phyloP scores from a whole-genome alignment of 2,888 invertebrate genomes.

The Spilarctia lutea region DNA sequence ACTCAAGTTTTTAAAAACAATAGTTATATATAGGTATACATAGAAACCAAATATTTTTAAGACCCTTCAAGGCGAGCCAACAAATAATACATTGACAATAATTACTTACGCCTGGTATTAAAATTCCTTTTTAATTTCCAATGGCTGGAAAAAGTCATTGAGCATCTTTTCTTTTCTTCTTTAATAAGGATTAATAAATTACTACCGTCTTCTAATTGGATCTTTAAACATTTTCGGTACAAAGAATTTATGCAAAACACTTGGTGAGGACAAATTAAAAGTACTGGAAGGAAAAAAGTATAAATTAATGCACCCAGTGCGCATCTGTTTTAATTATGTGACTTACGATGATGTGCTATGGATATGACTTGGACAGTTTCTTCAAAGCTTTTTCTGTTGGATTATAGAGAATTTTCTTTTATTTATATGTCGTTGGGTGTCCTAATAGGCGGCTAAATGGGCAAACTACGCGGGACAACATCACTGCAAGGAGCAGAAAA shows the following conservation, averaged over 20 bases:
- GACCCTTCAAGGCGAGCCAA: slow-evolving; percentile 1
- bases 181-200: slow-evolving; percentile 82
- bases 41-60: neutral
- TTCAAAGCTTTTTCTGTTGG: neutral
- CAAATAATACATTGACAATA: slow-evolving; percentile 30
- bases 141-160: slow-evolving; percentile 50
- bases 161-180: slow-evolving; percentile 53
- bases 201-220: slow-evolving; percentile 78
- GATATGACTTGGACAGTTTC: slow-evolving; percentile 37
- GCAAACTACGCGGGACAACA: too few relatives aligned
- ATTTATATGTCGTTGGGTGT: neutral
- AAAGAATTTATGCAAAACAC: slow-evolving; percentile 85
- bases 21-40: too few relatives aligned
- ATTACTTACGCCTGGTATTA: slow-evolving; percentile 17
- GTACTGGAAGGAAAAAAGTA: slow-evolving; percentile 71
- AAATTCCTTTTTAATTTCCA: slow-evolving; percentile 48
- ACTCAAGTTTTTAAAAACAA: too few relatives aligned
- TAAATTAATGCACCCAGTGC: slow-evolving; percentile 84
- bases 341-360: slow-evolving; percentile 42
- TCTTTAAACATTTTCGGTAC: slow-evolving; percentile 66
- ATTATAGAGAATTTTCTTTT: neutral
- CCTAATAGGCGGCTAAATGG: too few relatives aligned
- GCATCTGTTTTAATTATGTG: slow-evolving; percentile 81
- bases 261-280: slow-evolving; percentile 82
- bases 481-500: too few relatives aligned